Percentiles rank a stretch among this genome's conserved stretches.
Evolutionary conservation across 2,797 vertebrate species (phyloP).

Genomic region (Lophotriccus pileatus): DNA sequence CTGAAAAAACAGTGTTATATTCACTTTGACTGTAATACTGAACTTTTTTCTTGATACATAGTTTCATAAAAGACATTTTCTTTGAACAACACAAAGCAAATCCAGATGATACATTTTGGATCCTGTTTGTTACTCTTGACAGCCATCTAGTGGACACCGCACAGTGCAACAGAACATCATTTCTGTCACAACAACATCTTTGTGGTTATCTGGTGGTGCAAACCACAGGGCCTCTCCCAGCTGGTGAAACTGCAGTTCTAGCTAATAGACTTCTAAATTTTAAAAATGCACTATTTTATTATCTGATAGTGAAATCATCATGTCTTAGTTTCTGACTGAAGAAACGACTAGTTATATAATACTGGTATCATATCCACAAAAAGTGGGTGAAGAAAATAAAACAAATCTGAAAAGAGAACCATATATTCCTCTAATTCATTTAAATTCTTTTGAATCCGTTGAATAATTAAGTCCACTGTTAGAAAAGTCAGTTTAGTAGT

Average conservation of each 20-base stretch:
- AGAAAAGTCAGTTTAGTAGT: background rate
- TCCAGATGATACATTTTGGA: background rate
- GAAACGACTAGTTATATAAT: background rate
- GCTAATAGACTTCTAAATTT: background rate
- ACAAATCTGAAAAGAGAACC: background rate
- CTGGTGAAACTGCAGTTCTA: background rate
- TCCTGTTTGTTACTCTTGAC: background rate
- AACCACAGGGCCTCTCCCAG: background rate
- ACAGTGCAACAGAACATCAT: background rate
- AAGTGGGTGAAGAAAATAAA: background rate
- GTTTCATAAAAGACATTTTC: background rate
- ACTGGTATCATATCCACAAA: background rate
- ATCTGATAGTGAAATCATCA: background rate
- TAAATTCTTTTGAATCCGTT: background rate
- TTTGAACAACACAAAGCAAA: background rate
- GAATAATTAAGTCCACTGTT: background rate
- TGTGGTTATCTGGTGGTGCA: background rate
- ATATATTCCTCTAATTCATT: background rate
- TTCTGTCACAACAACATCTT: background rate
- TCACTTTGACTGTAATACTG: background rate
- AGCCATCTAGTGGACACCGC: constrained; percentile 65
- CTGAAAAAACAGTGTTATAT: background rate
- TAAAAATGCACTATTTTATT: background rate
- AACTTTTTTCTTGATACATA: background rate
- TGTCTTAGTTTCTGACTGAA: background rate